Conservation (phyloP, 2,888 invertebrate species). For the Nematopogon swammerdamellus region DNA sequence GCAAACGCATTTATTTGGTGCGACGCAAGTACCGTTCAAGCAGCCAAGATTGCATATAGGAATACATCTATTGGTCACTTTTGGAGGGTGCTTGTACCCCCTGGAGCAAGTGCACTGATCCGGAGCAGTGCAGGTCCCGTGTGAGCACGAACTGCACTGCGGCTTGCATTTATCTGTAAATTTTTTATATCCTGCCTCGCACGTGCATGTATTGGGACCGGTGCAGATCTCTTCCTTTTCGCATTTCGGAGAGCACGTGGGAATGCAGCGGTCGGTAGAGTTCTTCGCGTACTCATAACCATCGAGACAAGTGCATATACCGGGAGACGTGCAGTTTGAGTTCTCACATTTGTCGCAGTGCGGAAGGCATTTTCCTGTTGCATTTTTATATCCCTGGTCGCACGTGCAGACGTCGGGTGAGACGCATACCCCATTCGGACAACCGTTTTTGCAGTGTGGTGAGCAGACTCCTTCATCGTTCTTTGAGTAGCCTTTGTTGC, state of each 20-base stretch:
- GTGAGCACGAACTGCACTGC: slow-evolving; percentile 22
- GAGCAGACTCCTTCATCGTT: slow-evolving; percentile 5
- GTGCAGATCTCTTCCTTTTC: slow-evolving; percentile 13
- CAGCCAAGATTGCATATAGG: slow-evolving; percentile 28
- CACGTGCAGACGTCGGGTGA: slow-evolving; percentile 22
- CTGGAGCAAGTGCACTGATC: slow-evolving; percentile 17
- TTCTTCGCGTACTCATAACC: slow-evolving; percentile 14
- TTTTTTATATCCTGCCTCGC: slow-evolving; percentile 18
- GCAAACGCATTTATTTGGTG: slow-evolving; percentile 18
- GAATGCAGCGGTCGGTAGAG: slow-evolving; percentile 4
- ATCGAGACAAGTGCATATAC: slow-evolving; percentile 15
- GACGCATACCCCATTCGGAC: slow-evolving; percentile 25
- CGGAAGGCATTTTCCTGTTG: slow-evolving; percentile 10
- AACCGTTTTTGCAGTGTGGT: slow-evolving; percentile 14
- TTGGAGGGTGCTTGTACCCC: slow-evolving; percentile 14
- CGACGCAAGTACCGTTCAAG: slow-evolving; percentile 25
- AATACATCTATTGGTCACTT: slow-evolving; percentile 16
- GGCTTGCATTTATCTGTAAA: slow-evolving; percentile 15
- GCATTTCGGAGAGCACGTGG: slow-evolving; percentile 14
- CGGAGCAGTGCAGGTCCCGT: slow-evolving; percentile 18
- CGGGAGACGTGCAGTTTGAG: slow-evolving; percentile 8
- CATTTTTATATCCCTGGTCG: slow-evolving; percentile 6
- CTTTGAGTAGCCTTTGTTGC: slow-evolving; percentile 4
- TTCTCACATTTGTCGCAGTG: slow-evolving; percentile 11
- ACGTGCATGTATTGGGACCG: slow-evolving; percentile 26